phyloP scores from a whole-genome alignment of 2,888 invertebrate genomes.

The Chymomyza procnemis region DNA sequence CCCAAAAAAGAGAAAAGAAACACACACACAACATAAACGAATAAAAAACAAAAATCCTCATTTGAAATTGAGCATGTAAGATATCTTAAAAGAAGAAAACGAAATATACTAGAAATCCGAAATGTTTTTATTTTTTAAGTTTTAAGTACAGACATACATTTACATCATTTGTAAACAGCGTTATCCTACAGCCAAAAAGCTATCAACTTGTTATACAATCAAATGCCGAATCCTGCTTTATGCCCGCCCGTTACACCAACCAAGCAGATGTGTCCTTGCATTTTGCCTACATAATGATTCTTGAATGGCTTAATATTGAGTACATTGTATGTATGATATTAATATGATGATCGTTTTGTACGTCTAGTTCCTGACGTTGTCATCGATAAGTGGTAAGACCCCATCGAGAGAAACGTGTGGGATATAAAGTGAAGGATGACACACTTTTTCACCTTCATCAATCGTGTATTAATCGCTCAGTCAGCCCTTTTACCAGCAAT shows the following conservation, averaged over 20 bases:
- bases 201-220: constrained; percentile 21
- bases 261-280: constrained; percentile 19
- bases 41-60: constrained; percentile 45
- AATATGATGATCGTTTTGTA: constrained; percentile 23
- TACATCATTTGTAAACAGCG: constrained; percentile 20
- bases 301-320: constrained; percentile 7
- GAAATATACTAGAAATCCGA: constrained; percentile 65
- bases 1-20: constrained; percentile 1
- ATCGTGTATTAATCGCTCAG: constrained; percentile 69
- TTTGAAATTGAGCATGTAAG: constrained; percentile 72
- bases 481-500: constrained; percentile 64
- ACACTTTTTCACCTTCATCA: constrained; percentile 66
- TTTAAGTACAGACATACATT: constrained; percentile 17
- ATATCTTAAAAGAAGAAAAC: constrained; percentile 60
- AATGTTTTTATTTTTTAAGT: constrained; percentile 14
- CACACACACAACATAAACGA: constrained; percentile 37
- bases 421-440: constrained; percentile 56
- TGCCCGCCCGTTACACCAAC: not conserved
- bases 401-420: constrained; percentile 39
- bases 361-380: constrained; percentile 85
- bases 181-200: constrained; percentile 13
- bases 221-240: not conserved
- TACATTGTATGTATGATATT: constrained; percentile 33
- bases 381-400: constrained; percentile 82
- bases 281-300: constrained; percentile 28